Evolutionary conservation across 2,888 invertebrate genomes (phyloP), one percentile per base, ranked within the genome.

Genomic region (Rapana venosa): DNA sequence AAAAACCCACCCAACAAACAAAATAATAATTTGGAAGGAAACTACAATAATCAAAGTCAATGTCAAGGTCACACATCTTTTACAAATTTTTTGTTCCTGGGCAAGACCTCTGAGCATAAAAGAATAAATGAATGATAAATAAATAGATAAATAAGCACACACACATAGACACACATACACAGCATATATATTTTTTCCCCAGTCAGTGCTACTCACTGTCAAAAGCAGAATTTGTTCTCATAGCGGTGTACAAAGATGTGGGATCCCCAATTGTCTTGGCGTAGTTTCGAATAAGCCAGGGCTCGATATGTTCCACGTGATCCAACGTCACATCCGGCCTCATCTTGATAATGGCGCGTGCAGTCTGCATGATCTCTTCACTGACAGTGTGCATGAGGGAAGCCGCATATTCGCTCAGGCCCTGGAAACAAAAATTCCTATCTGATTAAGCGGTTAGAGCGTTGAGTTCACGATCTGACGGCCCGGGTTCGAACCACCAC

Each of bases 261-360:
- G 81, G 66, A 13, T 88, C 88, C 81, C 35, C 6, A 11, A 88
- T 35, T 6, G 35, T 83, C 5, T 79, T 56, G 79, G 32, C 22
- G 88, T 88, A 88, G 79, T 77, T 77, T 30, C 88, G 70, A 36
- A 88, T 79, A 20, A 88, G 17, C 88, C 88, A 88, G 56, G 56
- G 36, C 32, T 88, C 88, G 8, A 88, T 17, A 58, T 88, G 88
- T 30, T 88, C 88, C 79, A 88, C 88, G 58, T 79, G n/a, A 17
- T 35, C 35, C 81, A 88, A 8, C 61, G 1, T 35, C 88, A 88
- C 81, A 26, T 88, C 81, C 26, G 61, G 81, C 26, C 83, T 58
- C 30, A 26, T 26, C 32, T n/a, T 32, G 13, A 58, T n/a, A 88
- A 88, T 88, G 79, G 88, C 88, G 22, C 56, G 58, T 58, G 88